Base-by-base conservation (phyloP, 2,888 invertebrate genomes). In the Ceraclea dissimilis region DNA sequence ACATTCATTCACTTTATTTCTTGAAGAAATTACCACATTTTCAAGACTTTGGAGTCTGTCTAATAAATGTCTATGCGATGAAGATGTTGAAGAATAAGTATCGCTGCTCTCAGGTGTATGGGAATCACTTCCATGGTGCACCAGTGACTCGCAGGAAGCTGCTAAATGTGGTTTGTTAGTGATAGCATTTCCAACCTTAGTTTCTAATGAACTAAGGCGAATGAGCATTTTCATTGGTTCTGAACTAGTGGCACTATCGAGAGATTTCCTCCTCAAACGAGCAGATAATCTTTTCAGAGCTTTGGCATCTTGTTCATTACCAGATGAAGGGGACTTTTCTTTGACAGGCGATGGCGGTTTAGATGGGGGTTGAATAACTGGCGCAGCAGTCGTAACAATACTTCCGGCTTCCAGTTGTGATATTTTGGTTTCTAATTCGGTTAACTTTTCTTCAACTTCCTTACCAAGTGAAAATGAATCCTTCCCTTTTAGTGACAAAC, bases 401-500 rank as follows among this genome's bases (percentile, higher is more conserved):
- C 70, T 71, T 2, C 72, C 71, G 2, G 71, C 74, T 66, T 88
- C 88, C 52, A 89, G 69, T 61, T 83, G 78, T 54, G 82, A 78
- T 49, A 90, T 85, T 73, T 89, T 90, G 51, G 80, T 84, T 72
- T 91, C 90, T 58, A 91, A 70, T 68, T 90, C 88, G n/a, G 81
- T 80, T 48, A 92, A 77, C 69, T 92, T 92, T 61, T 88, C 87
- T 70, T 93, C 93, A 17, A 93, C 81, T 69, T 91, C 90, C 69
- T 89, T 90, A 13, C 88, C 85, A 48, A 90, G 80, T 8, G 86
- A 85, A 63, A 90, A 81, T 26, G 88, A 88, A 69, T 91, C 90
- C 63, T 87, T 81, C 6, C 90, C 90, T 70, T 92, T 92, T 46
- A 93, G 73, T 0, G 91, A 91, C 19, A 91, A 74, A 34, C 91